Evolutionary conservation across 2,888 invertebrate genomes (phyloP).

Genomic region (Zygaena filipendulae): DNA sequence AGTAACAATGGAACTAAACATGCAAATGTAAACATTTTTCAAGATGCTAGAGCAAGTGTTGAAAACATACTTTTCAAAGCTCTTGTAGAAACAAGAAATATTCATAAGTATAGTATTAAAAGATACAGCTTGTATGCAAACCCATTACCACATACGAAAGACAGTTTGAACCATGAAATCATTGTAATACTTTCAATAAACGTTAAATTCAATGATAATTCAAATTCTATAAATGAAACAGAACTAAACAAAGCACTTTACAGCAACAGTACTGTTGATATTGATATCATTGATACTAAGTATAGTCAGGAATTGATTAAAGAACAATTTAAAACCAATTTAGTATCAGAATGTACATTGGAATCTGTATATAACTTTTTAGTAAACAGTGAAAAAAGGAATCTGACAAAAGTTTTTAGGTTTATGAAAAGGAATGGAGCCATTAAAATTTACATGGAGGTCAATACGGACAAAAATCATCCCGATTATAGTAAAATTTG

Average conservation of each 20-base stretch:
- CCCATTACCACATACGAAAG: constrained; percentile 9
- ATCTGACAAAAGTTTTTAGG: constrained; percentile 34
- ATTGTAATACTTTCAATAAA: constrained; percentile 7
- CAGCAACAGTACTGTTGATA: constrained; percentile 28
- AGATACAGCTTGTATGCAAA: constrained; percentile 30
- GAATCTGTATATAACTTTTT: constrained; percentile 38
- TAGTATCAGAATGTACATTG: constrained; percentile 29
- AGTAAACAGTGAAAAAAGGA: constrained; percentile 26
- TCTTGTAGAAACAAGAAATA: constrained; percentile 29
- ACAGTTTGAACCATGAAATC: constrained; percentile 15
- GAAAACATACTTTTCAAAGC: constrained; percentile 29
- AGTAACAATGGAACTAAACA: too few species aligned
- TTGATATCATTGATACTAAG: constrained; percentile 38
- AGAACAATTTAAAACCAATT: constrained; percentile 8
- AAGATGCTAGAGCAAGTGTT: constrained; percentile 13
- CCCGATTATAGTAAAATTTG: constrained; percentile 29
- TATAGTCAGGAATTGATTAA: constrained; percentile 20
- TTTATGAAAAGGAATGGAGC: constrained; percentile 28
- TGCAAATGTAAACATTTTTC: background rate
- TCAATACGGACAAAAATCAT: constrained; percentile 22
- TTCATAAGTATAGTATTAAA: constrained; percentile 36
- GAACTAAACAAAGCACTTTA: constrained; percentile 26
- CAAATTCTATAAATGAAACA: constrained; percentile 15
- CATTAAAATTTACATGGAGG: constrained; percentile 42
- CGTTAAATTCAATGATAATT: constrained; percentile 7